A percentile compares a stretch with the other conserved stretches of the same genome.
Conservation (phyloP, 1,140 invertebrate genomes). For the Drosophila navojoa region DNA sequence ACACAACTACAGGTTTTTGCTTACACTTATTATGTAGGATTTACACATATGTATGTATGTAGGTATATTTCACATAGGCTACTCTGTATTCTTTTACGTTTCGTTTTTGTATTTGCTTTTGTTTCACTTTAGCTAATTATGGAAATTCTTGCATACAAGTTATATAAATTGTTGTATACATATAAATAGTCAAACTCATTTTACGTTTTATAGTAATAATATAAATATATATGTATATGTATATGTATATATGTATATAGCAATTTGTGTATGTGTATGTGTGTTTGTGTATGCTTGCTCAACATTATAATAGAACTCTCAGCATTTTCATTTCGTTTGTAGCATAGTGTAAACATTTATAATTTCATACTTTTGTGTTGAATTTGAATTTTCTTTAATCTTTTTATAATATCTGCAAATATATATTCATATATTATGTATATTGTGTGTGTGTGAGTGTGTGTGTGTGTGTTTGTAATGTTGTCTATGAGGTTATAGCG, state of each 20-base stretch:
- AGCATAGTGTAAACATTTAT: slow-evolving; percentile 57
- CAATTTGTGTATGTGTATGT: slow-evolving; percentile 42
- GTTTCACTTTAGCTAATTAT: slow-evolving; percentile 59
- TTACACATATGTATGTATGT: slow-evolving; percentile 40
- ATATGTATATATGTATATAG: slow-evolving; percentile 61
- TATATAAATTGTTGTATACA: slow-evolving; percentile 75
- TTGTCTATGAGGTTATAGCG: slow-evolving; percentile 71
- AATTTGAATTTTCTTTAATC: slow-evolving; percentile 16
- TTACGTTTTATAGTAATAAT: slow-evolving; percentile 62
- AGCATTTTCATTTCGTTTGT: slow-evolving; percentile 53
- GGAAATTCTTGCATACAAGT: slow-evolving; percentile 63
- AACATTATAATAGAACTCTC: slow-evolving; percentile 73
- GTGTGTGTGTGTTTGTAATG: slow-evolving; percentile 45
- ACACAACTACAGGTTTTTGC: slow-evolving; percentile 74
- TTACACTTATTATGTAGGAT: slow-evolving; percentile 53
- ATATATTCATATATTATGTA: slow-evolving; percentile 56
- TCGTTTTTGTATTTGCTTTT: slow-evolving; percentile 14
- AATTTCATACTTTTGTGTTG: slow-evolving; percentile 50
- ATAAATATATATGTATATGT: slow-evolving; percentile 56
- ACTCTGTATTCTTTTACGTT: slow-evolving; percentile 15
- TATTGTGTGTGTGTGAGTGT: slow-evolving; percentile 11
- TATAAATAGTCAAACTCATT: slow-evolving; percentile 79
- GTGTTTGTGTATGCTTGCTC: slow-evolving; percentile 36
- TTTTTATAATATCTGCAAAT: slow-evolving; percentile 50
- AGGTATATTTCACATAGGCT: slow-evolving; percentile 67